Percentiles rank a stretch among this genome's conserved stretches.
phyloP scores from a whole-genome alignment of 2,113 vertebrate genomes.

The Myodes glareolus region DNA sequence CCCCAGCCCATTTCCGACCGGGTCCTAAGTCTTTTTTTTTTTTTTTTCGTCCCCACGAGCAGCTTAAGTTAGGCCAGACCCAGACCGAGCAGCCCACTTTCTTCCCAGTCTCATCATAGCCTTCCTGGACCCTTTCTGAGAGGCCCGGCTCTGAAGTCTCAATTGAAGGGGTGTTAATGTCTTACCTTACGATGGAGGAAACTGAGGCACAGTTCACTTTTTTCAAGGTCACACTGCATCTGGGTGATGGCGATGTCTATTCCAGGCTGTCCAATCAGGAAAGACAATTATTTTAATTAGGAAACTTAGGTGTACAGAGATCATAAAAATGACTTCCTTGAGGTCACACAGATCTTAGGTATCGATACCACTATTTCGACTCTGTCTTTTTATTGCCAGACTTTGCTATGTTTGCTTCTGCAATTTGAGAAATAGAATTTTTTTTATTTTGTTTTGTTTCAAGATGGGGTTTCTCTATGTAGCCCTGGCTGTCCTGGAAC shows the following conservation, averaged over 20 bases:
- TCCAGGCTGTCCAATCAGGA: background rate
- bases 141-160: background rate
- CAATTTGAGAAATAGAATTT: background rate
- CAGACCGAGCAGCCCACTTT: background rate
- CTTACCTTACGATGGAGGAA: background rate
- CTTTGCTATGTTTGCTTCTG: background rate
- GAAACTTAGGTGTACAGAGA: slow-evolving; percentile 2
- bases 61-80: background rate
- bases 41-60: background rate
- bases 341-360: background rate
- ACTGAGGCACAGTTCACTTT: slow-evolving; percentile 4
- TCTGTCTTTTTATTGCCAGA: background rate
- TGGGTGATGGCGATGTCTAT: background rate
- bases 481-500: background rate
- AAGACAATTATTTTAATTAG: background rate
- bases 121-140: background rate
- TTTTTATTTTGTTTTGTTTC: background rate
- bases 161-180: background rate
- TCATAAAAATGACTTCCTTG: background rate
- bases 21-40: background rate
- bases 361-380: background rate
- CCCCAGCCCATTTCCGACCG: slow-evolving; percentile 67
- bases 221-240: background rate
- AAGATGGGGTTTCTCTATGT: background rate
- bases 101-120: background rate